phyloP scores from a whole-genome alignment of 2,113 vertebrate genomes.

The Thalassoma bifasciatum region DNA sequence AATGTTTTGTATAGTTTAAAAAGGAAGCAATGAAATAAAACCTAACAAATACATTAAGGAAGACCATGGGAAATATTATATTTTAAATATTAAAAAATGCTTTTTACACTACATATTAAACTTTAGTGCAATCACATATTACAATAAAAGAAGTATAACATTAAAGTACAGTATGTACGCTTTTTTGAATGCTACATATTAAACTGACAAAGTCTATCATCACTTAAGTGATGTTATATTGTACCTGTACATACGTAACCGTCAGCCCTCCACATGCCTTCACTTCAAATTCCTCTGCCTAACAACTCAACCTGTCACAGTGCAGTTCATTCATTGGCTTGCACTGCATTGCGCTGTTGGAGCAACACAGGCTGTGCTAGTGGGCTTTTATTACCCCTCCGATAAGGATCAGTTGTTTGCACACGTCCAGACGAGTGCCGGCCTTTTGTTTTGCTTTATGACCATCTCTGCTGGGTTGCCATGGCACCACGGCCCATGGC shows the following conservation, averaged over 20 bases:
- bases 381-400: conserved; percentile 63
- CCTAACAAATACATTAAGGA: conserved; percentile 41
- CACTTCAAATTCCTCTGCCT: conserved; percentile 20
- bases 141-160: conserved; percentile 42
- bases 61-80: conserved; percentile 49
- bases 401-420: conserved; percentile 83
- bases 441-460: conserved; percentile 80
- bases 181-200: conserved; percentile 66
- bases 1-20: conserved; percentile 66
- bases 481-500: conserved; percentile 76
- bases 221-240: conserved; percentile 9
- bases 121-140: conserved; percentile 41
- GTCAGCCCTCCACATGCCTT: conserved; percentile 9
- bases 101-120: conserved; percentile 28
- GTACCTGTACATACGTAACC: background rate
- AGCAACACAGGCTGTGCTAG: conserved; percentile 38
- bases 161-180: conserved; percentile 35
- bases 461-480: conserved; percentile 84
- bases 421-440: conserved; percentile 78
- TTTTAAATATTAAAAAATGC: conserved; percentile 37
- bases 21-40: conserved; percentile 14
- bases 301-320: conserved; percentile 32
- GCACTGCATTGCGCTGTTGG: conserved; percentile 59
- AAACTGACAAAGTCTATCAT: conserved; percentile 14
- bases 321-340: conserved; percentile 34